phyloP scores from a whole-genome alignment of 2,888 invertebrate species.

The Rotaria sp. region DNA sequence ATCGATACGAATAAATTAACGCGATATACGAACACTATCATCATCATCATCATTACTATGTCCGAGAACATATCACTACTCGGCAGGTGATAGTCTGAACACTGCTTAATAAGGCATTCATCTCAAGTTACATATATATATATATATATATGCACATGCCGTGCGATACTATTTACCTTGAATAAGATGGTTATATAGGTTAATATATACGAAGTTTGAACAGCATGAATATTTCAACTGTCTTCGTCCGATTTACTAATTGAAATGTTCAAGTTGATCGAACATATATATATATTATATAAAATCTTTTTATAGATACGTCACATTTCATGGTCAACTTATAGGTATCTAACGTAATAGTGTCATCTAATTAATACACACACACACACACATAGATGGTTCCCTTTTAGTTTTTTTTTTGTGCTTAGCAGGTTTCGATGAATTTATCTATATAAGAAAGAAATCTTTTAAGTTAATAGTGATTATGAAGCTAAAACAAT shows the following conservation, averaged over 20 bases:
- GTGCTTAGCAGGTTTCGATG: too few relatives aligned
- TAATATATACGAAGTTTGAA: background rate
- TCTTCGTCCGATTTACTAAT: background rate
- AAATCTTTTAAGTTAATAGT: background rate
- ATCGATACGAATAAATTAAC: background rate
- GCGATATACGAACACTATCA: background rate
- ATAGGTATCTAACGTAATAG: background rate
- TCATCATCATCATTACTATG: background rate
- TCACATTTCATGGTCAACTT: background rate
- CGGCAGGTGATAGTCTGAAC: background rate
- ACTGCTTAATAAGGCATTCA: background rate
- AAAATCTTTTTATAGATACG: background rate
- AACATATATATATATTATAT: background rate
- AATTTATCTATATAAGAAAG: too few relatives aligned
- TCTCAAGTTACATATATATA: background rate
- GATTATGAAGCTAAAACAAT: background rate
- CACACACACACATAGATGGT: background rate
- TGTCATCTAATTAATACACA: background rate
- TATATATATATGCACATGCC: background rate
- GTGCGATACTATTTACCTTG: background rate
- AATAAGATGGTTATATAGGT: background rate
- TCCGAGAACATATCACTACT: background rate
- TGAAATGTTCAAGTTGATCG: slow-evolving; percentile 14
- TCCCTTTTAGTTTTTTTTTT: background rate
- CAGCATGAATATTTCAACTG: background rate